Conservation (phyloP, 2,888 invertebrate genomes). For the Oxyteleia sp. region DNA sequence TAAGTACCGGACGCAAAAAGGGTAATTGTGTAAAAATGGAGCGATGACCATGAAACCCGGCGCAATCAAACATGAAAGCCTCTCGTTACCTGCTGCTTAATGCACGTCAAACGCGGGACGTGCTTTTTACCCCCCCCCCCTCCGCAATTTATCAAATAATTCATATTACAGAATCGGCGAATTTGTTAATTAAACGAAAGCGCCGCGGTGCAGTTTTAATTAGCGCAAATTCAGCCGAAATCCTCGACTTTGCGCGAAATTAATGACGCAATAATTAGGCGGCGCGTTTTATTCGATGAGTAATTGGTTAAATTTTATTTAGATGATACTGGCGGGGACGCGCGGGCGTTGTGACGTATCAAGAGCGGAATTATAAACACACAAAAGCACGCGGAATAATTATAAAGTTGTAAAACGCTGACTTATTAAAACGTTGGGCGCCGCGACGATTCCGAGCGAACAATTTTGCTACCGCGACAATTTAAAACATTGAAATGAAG, state of each 20-base stretch:
- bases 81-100: conserved; percentile 19
- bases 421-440: conserved; percentile 42
- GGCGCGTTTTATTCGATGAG: no score
- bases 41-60: conserved; percentile 24
- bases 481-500: conserved; percentile 54
- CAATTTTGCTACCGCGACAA: conserved; percentile 49
- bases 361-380: no score
- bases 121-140: no score
- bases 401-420: conserved; percentile 53
- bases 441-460: conserved; percentile 32
- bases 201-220: conserved; percentile 1
- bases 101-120: no score
- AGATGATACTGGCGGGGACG: no score
- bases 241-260: no score
- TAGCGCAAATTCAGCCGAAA: background rate
- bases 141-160: background rate
- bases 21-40: conserved; percentile 20
- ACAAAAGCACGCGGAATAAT: no score
- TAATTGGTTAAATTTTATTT: no score
- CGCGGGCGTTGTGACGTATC: no score
- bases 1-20: conserved; percentile 21
- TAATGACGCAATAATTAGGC: no score
- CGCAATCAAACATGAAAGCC: conserved; percentile 39
- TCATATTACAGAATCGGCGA: no score
- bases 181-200: no score